These are phyloP conservation scores for Sinelater perroti DNA, from an alignment of 2,888 invertebrate genomes.

Conservation along the genomic window DNA sequence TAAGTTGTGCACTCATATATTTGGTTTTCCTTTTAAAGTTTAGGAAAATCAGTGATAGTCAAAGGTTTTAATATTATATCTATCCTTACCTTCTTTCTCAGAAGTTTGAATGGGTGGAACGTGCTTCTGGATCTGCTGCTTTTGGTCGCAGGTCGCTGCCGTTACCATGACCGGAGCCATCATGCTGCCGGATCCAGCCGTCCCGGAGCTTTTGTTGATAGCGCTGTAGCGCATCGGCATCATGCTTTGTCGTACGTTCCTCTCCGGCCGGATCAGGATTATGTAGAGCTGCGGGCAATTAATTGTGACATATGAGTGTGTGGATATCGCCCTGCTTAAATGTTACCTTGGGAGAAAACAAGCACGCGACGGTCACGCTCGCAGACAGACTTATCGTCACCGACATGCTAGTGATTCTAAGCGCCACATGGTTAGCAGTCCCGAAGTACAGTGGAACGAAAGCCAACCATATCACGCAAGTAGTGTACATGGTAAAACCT, in stretches of 20 bases:
- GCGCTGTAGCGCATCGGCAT: slow-evolving; percentile 76
- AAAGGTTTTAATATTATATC: too few relatives aligned
- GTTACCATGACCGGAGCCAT: slow-evolving; percentile 75
- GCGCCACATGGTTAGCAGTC: slow-evolving; percentile 89
- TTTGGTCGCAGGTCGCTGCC: slow-evolving; percentile 73
- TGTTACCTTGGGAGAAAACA: slow-evolving; percentile 91
- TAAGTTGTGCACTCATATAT: too few relatives aligned
- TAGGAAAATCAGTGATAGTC: too few relatives aligned
- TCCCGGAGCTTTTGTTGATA: slow-evolving; percentile 69
- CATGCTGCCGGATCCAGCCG: slow-evolving; percentile 70
- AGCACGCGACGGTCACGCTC: slow-evolving; percentile 90
- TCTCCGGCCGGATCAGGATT: slow-evolving; percentile 86
- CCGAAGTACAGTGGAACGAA: slow-evolving; percentile 98
- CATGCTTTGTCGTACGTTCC: slow-evolving; percentile 88
- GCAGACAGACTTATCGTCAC: slow-evolving; percentile 95
- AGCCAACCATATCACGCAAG: slow-evolving; percentile 97
- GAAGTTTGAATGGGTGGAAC: slow-evolving; percentile 61
- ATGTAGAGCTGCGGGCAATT: slow-evolving; percentile 84
- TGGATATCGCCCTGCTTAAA: too few relatives aligned
- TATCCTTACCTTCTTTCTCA: slow-evolving; percentile 33
- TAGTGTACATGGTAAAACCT: slow-evolving; percentile 99
- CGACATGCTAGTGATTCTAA: slow-evolving; percentile 94
- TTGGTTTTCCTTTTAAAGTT: too few relatives aligned
- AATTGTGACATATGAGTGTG: too few relatives aligned
- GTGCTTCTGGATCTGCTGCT: slow-evolving; percentile 71